Base-by-base conservation (phyloP, 37 sponge, comb jelly and placozoan species). In the Cliona cf. orientalis region DNA sequence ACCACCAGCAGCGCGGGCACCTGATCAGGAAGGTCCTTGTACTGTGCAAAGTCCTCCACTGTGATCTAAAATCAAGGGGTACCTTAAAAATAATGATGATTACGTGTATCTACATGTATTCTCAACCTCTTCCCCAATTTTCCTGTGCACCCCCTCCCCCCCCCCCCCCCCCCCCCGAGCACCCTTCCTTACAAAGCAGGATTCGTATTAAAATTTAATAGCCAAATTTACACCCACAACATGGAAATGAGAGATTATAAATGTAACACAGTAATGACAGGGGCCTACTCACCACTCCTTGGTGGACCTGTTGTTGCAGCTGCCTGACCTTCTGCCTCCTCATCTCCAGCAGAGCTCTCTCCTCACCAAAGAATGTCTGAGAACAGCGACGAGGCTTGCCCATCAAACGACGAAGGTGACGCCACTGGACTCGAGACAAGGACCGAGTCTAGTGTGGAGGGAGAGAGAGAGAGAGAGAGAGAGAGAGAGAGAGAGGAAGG, bases 361-460 rank as follows among this genome's bases (percentile, higher is more conserved):
- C 97, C 62, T 94, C 94, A 19, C 74, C 81, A 64, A 95, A 88
- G 78, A 95, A 90, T 4, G 85, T 57, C 19, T 84, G 45, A 26
- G 91, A 93, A 44, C 90, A 95, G 31, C 97, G 62, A 31, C 97
- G 80, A n/a, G 97, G 97, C 75, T 91, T 97, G 37, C 97, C 97
- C 80, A 97, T 87, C 28, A 91, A 53, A 34, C 97, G 71, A 31
- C 97, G 65, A 14, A 97, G 44, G 49, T 89, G 75, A 37, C 74
- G 45, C 97, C 97, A 97, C 55, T 97, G 94, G 0, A 84, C 56
- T 2, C 84, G 53, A 0, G 89, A 79, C 46, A 97, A 71, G 31
- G 79, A 28, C 5, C 80, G 75, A 14, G 92, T 94, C 92, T 94
- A 36, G 12, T 29, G 35, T 75, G 29, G 4, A 7, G 29, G 70